Evolutionary conservation across 2,797 vertebrate species (phyloP).

Genomic region (Carcharodon carcharias): DNA sequence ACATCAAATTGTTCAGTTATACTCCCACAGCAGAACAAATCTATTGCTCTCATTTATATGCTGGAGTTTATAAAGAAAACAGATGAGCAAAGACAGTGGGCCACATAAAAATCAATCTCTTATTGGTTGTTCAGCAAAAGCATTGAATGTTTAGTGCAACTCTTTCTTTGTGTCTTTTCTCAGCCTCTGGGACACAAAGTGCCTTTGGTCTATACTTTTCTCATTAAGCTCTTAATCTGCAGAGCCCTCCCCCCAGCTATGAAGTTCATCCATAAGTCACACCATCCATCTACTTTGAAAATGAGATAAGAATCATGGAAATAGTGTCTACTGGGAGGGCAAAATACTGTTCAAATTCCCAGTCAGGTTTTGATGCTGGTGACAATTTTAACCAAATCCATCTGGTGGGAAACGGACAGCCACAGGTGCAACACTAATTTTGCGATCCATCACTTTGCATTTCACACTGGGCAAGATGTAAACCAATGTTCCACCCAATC

Average conservation of each 20-base stretch:
- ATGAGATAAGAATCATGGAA: not conserved
- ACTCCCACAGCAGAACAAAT: not conserved
- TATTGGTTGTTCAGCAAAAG: not conserved
- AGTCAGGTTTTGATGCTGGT: not conserved
- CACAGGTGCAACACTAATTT: not conserved
- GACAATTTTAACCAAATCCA: not conserved
- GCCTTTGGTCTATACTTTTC: not conserved
- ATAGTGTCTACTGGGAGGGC: not conserved
- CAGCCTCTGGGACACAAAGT: not conserved
- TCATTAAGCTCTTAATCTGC: not conserved
- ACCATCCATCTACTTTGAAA: not conserved
- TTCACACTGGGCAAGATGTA: not conserved
- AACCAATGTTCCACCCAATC: not conserved
- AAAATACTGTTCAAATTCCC: not conserved
- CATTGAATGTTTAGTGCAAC: not conserved
- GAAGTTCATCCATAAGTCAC: not conserved
- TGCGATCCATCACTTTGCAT: not conserved
- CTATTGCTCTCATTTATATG: not conserved
- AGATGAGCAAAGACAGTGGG: not conserved
- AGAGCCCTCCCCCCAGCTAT: not conserved
- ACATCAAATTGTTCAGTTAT: not conserved
- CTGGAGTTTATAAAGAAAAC: conserved; percentile 14
- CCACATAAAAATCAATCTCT: conserved; percentile 3
- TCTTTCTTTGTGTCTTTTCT: not conserved
- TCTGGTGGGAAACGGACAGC: not conserved